phyloP scores from a whole-genome alignment of 2,888 invertebrate species.

The Keiferia lycopersicella region DNA sequence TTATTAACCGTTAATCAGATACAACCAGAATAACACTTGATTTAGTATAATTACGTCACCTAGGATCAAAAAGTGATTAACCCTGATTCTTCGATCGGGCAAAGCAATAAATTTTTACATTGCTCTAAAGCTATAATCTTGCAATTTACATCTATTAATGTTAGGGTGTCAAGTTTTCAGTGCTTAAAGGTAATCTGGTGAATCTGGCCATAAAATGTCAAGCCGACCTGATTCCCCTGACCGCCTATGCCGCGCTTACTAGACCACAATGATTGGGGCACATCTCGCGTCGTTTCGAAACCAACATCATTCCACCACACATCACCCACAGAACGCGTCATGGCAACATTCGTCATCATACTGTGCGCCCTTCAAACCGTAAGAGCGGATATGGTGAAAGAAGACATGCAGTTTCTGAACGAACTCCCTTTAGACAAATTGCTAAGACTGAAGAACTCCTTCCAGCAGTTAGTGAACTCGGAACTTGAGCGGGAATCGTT shows the following conservation, averaged over 20 bases:
- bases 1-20: too few relatives aligned
- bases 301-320: constrained; percentile 26
- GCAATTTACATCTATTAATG: neutral
- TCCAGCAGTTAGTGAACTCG: constrained; percentile 56
- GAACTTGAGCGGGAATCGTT: constrained; percentile 51
- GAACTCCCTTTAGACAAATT: constrained; percentile 86
- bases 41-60: too few relatives aligned
- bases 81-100: too few relatives aligned
- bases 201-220: constrained; percentile 22
- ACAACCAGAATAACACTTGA: too few relatives aligned
- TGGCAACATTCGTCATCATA: constrained; percentile 35
- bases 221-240: constrained; percentile 49
- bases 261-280: constrained; percentile 58
- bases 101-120: neutral
- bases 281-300: constrained; percentile 47
- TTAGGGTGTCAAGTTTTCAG: constrained; percentile 24
- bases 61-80: too few relatives aligned
- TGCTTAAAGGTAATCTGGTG: constrained; percentile 19
- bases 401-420: constrained; percentile 80
- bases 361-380: constrained; percentile 39
- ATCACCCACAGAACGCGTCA: neutral
- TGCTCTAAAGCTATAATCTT: neutral
- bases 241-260: constrained; percentile 61
- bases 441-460: constrained; percentile 80
- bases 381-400: constrained; percentile 49